These are phyloP conservation scores for Linnaemya tessellans DNA, from an alignment of 2,888 invertebrate genomes.

Conservation along the genomic window DNA sequence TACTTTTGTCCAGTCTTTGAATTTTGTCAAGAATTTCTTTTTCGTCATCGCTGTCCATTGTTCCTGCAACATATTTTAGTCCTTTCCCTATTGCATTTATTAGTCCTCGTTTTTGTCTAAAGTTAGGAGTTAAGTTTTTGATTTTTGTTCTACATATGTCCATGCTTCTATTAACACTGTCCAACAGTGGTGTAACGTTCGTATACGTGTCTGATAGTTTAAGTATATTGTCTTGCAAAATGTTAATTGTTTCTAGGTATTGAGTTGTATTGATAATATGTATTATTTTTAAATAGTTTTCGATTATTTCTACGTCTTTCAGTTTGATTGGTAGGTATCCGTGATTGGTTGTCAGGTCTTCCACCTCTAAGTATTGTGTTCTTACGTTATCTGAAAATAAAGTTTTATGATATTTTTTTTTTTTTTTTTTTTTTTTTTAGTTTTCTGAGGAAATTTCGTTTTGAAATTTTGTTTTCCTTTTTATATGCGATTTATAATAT, in stretches of 20 bases:
- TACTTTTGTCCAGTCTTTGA: too few relatives aligned
- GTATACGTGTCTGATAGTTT: slow-evolving; percentile 11
- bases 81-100: too few relatives aligned
- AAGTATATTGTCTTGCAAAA: slow-evolving; percentile 16
- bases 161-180: neutral
- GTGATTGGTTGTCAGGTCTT: slow-evolving; percentile 36
- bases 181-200: neutral
- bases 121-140: slow-evolving; percentile 9
- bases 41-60: too few relatives aligned
- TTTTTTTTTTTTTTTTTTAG: too few relatives aligned
- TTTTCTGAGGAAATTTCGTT: neutral
- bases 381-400: neutral
- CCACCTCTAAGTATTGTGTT: slow-evolving; percentile 12
- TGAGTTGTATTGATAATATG: slow-evolving; percentile 32
- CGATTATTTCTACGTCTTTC: slow-evolving; percentile 31
- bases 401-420: too few relatives aligned
- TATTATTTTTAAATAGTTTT: slow-evolving; percentile 26
- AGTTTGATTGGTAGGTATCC: slow-evolving; percentile 49
- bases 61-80: too few relatives aligned
- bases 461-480: slow-evolving; percentile 10
- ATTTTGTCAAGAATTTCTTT: too few relatives aligned
- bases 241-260: slow-evolving; percentile 24
- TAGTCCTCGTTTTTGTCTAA: slow-evolving; percentile 47
- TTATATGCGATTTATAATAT: slow-evolving; percentile 34
- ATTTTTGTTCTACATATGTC: slow-evolving; percentile 21